A percentile compares a stretch with the other conserved stretches of the same genome.
These are phyloP conservation scores for Melanostoma scalare DNA, from an alignment of 2,888 invertebrate genomes.

Conservation along the genomic window DNA sequence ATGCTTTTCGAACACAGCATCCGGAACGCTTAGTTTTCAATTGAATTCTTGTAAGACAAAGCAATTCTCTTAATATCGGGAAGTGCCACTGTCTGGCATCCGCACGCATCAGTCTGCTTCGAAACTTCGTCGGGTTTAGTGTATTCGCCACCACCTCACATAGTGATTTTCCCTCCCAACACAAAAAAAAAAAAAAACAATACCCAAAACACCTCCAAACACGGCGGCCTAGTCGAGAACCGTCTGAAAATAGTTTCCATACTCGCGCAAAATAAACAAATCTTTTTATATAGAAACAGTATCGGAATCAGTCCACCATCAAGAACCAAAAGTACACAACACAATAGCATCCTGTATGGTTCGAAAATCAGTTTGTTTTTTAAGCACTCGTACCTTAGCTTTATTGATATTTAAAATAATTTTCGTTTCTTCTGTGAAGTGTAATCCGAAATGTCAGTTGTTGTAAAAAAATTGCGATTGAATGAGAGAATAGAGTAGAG, in stretches of 20 bases:
- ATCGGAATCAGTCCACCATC: slow-evolving; percentile 22
- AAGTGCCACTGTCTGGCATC: slow-evolving; percentile 58
- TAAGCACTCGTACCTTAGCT: neutral
- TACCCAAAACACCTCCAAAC: slow-evolving; percentile 32
- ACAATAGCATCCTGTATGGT: slow-evolving; percentile 2
- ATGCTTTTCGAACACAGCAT: slow-evolving; percentile 45
- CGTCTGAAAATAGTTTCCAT: slow-evolving; percentile 66
- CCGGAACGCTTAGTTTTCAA: slow-evolving; percentile 15
- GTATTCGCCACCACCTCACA: slow-evolving; percentile 27
- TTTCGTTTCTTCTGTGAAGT: slow-evolving; percentile 9
- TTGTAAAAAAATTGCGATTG: slow-evolving; percentile 22
- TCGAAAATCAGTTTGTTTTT: slow-evolving; percentile 29
- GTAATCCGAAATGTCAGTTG: slow-evolving; percentile 31
- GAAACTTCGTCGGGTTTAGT: slow-evolving; percentile 69
- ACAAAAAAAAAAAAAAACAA: slow-evolving; percentile 32
- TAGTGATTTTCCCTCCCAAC: slow-evolving; percentile 37
- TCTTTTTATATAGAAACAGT: slow-evolving; percentile 31
- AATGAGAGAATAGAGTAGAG: neutral
- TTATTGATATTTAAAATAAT: neutral
- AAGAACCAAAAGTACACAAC: slow-evolving; percentile 37
- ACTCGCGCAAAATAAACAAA: slow-evolving; percentile 63
- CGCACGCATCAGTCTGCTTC: slow-evolving; percentile 68
- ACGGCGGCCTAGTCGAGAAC: no score
- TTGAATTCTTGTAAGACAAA: slow-evolving; percentile 43
- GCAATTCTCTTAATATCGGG: slow-evolving; percentile 55